These are phyloP conservation scores for Myrmecophaga tridactyla DNA, from an alignment of 2,113 vertebrate species.

Conservation along the genomic window DNA sequence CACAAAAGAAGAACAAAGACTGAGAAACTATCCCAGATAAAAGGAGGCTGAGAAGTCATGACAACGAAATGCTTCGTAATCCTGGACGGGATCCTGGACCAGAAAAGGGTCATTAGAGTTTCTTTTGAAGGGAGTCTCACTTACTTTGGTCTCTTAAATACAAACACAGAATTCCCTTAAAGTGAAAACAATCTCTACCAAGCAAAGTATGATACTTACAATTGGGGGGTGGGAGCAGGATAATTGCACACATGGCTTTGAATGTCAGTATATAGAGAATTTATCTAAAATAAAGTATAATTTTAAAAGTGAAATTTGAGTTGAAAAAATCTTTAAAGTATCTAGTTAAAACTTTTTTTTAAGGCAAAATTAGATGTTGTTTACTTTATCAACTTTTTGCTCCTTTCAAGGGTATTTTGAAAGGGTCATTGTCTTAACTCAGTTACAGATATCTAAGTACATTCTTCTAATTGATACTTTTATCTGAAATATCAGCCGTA, in stretches of 20 bases:
- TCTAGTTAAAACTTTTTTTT: background rate
- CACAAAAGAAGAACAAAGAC: background rate
- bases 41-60: background rate
- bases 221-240: background rate
- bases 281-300: background rate
- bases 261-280: background rate
- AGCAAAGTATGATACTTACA: background rate
- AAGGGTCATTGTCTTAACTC: conserved; percentile 5
- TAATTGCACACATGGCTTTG: background rate
- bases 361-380: background rate
- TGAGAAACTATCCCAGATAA: background rate
- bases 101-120: background rate
- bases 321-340: background rate
- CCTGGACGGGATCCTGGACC: background rate
- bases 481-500: background rate
- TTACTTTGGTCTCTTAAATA: conserved; percentile 1
- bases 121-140: conserved; percentile 2
- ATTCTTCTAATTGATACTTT: background rate
- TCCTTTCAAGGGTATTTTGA: conserved; percentile 38
- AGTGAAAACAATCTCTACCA: background rate
- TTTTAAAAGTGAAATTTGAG: background rate
- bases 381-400: conserved; percentile 11
- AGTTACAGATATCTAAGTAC: background rate
- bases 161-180: background rate
- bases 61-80: background rate